phyloP scores from a whole-genome alignment of 2,797 vertebrate species.

The Hemibagrus guttatus region DNA sequence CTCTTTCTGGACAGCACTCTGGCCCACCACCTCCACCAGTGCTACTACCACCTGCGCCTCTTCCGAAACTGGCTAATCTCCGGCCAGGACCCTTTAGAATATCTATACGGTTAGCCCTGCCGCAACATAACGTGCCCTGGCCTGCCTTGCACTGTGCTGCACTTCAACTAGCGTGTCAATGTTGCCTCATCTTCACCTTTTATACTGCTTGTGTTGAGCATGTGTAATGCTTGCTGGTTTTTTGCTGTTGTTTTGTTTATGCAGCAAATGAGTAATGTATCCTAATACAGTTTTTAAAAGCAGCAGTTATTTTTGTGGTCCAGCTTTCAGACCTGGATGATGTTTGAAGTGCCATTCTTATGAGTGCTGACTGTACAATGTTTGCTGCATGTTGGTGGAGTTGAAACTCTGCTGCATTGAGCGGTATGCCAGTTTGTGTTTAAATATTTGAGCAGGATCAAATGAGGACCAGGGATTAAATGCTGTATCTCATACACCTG shows the following conservation, averaged over 20 bases:
- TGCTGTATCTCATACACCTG: background rate
- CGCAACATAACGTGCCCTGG: slow-evolving; percentile 30
- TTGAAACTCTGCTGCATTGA: slow-evolving; percentile 4
- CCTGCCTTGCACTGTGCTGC: slow-evolving; percentile 56
- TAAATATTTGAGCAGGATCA: slow-evolving; percentile 5
- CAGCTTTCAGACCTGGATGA: background rate
- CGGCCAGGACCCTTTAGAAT: slow-evolving; percentile 95
- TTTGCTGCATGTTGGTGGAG: slow-evolving; percentile 51
- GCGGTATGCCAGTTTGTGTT: slow-evolving; percentile 26
- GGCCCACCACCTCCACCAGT: slow-evolving; percentile 96
- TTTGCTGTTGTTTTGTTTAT: slow-evolving; percentile 8
- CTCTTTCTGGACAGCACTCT: slow-evolving; percentile 89
- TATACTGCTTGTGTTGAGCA: slow-evolving; percentile 56
- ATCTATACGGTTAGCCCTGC: slow-evolving; percentile 90
- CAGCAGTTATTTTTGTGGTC: background rate
- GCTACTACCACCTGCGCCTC: slow-evolving; percentile 98
- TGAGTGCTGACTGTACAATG: slow-evolving; percentile 33
- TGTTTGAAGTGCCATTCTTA: slow-evolving; percentile 24
- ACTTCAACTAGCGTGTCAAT: slow-evolving; percentile 49
- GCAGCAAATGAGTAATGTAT: background rate
- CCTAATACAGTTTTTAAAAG: background rate
- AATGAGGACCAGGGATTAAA: background rate
- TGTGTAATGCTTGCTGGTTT: slow-evolving; percentile 44
- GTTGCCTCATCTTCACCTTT: slow-evolving; percentile 43
- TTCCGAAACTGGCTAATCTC: slow-evolving; percentile 98